A percentile compares a stretch with the other conserved stretches of the same genome.
phyloP scores from a whole-genome alignment of 2,797 vertebrate species.

The Phyllotis vaccarum region DNA sequence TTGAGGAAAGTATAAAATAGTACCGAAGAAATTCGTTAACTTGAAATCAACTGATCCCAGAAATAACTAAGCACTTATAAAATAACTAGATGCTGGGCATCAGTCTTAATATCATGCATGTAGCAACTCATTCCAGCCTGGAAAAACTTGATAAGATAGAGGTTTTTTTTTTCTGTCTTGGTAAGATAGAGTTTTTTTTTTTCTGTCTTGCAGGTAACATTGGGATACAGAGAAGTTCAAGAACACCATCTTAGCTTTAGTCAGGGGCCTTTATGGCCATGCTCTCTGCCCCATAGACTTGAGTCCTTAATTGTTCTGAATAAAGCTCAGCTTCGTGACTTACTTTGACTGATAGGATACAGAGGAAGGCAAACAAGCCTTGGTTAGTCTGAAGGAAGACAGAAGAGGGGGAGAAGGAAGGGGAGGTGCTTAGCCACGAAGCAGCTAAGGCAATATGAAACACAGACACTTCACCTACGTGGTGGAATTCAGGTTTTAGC shows the following conservation, averaged over 20 bases:
- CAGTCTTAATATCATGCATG: background rate
- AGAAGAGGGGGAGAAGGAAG: background rate
- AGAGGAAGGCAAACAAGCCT: background rate
- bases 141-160: background rate
- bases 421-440: background rate
- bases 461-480: background rate
- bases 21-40: background rate
- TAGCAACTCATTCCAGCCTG: background rate
- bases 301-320: background rate
- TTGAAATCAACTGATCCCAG: slow-evolving; percentile 4
- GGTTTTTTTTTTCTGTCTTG: no score
- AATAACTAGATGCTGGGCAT: background rate
- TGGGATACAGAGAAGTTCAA: background rate
- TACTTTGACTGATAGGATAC: background rate
- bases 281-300: background rate
- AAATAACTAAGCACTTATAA: slow-evolving; percentile 6
- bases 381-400: background rate
- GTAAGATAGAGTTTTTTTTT: background rate
- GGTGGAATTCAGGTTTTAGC: no score
- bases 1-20: background rate
- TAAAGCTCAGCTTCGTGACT: background rate
- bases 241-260: background rate
- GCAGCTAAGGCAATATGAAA: background rate
- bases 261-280: background rate
- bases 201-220: background rate